phyloP scores from a whole-genome alignment of 2,888 invertebrate genomes.

The Trimorus sp. region DNA sequence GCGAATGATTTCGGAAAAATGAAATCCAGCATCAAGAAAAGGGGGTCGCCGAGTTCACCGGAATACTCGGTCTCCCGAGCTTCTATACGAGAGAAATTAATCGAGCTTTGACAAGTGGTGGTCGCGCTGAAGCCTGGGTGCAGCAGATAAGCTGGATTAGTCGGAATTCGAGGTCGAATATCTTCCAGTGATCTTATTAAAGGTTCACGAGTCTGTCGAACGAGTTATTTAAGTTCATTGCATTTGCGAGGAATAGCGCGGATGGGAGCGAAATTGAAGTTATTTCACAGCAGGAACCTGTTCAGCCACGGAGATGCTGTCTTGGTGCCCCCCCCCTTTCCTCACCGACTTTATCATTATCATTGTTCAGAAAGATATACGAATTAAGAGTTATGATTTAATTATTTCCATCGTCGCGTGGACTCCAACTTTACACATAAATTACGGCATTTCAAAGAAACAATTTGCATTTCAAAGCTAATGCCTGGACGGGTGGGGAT shows the following conservation, averaged over 20 bases:
- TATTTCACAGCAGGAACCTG: conserved; percentile 54
- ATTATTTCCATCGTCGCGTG: conserved; percentile 12
- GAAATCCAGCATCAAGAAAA: conserved; percentile 4
- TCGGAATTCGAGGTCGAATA: conserved; percentile 70
- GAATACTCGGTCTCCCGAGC: conserved; percentile 30
- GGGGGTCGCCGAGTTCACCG: conserved; percentile 22
- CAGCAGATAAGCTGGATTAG: conserved; percentile 70
- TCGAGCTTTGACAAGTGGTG: conserved; percentile 72
- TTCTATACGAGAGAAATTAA: conserved; percentile 72
- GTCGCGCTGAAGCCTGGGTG: conserved; percentile 61
- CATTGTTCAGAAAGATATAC: conserved; percentile 30
- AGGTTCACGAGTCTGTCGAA: conserved; percentile 73
- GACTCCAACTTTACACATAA: conserved; percentile 23
- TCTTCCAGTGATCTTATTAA: conserved; percentile 76
- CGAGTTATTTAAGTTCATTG: conserved; percentile 75
- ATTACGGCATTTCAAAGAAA: conserved; percentile 24
- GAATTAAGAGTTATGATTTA: conserved; percentile 34
- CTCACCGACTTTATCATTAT: conserved; percentile 56
- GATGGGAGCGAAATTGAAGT: conserved; percentile 65
- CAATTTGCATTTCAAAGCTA: conserved; percentile 13
- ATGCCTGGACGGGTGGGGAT: not conserved
- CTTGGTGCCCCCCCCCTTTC: too few species aligned
- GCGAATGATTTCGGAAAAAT: conserved; percentile 34
- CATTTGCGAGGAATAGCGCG: conserved; percentile 62
- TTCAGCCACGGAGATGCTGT: conserved; percentile 9